Percentiles rank a stretch among this genome's conserved stretches.
Conservation (phyloP, 1,140 invertebrate species). For the Plodia interpunctella region DNA sequence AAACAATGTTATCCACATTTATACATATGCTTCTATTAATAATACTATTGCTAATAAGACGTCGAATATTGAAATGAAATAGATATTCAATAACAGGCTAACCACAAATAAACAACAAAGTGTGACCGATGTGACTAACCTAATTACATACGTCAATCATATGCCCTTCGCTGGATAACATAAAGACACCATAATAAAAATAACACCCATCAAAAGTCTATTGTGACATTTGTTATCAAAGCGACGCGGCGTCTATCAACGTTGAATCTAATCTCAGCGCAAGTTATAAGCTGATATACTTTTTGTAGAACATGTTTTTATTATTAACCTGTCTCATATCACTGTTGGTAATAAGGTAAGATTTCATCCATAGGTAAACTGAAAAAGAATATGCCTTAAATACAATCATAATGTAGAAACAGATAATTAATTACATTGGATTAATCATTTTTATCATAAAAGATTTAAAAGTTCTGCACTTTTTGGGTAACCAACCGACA, state of each 20-base stretch:
- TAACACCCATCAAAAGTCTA: constrained; percentile 49
- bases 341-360: too few species aligned
- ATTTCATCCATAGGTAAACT: too few species aligned
- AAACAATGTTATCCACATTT: too few species aligned
- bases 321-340: too few species aligned
- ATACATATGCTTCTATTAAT: too few species aligned
- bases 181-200: constrained; percentile 54
- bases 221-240: constrained; percentile 56
- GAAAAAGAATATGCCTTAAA: too few species aligned
- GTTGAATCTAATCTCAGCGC: constrained; percentile 18
- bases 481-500: too few species aligned
- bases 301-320: not conserved
- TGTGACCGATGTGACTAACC: constrained; percentile 1
- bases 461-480: too few species aligned
- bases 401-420: too few species aligned
- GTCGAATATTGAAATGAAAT: not conserved
- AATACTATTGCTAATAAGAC: constrained; percentile 8
- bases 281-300: constrained; percentile 19
- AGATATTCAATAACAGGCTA: not conserved
- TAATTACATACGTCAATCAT: constrained; percentile 6
- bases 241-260: constrained; percentile 33
- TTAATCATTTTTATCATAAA: too few species aligned
- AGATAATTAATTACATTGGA: too few species aligned
- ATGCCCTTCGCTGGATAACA: constrained; percentile 38
- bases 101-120: not conserved